Evolutionary conservation across 2,888 invertebrate genomes (phyloP).

Genomic region (Hypercompe scribonia): DNA sequence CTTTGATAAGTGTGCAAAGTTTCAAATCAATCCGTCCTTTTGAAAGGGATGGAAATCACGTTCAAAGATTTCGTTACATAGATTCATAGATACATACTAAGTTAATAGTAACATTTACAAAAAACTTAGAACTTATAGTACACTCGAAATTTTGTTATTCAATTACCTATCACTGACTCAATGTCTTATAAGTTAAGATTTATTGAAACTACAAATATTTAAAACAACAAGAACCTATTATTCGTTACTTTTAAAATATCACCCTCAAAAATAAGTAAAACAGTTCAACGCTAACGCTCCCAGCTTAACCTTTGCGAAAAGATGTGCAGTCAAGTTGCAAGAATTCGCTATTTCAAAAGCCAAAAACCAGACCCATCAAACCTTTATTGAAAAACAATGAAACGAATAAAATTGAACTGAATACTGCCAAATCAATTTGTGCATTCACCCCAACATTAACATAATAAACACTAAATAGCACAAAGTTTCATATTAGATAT

Average conservation of each 20-base stretch:
- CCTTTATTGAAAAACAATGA: slow-evolving; percentile 4
- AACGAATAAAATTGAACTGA: background rate
- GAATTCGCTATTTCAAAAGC: background rate
- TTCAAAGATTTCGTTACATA: too few species aligned
- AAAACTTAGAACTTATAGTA: too few species aligned
- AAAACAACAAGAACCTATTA: background rate
- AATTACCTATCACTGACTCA: background rate
- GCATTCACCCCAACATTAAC: slow-evolving; percentile 5
- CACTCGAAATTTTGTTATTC: too few species aligned
- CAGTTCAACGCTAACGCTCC: background rate
- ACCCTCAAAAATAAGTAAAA: background rate
- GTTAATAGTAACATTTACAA: too few species aligned
- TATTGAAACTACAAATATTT: too few species aligned
- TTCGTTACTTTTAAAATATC: background rate
- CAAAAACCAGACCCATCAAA: background rate
- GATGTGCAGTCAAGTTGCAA: background rate
- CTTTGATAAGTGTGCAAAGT: too few species aligned
- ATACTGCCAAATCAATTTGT: slow-evolving; percentile 13
- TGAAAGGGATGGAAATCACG: too few species aligned
- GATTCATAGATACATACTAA: too few species aligned
- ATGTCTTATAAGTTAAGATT: too few species aligned
- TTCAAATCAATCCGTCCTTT: too few species aligned
- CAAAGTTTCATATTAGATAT: slow-evolving; percentile 45
- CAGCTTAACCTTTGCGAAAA: background rate
- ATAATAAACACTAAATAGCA: slow-evolving; percentile 21